These are phyloP conservation scores for Lamprologus callipterus DNA, from an alignment of 2,113 vertebrate genomes.

Conservation along the genomic window DNA sequence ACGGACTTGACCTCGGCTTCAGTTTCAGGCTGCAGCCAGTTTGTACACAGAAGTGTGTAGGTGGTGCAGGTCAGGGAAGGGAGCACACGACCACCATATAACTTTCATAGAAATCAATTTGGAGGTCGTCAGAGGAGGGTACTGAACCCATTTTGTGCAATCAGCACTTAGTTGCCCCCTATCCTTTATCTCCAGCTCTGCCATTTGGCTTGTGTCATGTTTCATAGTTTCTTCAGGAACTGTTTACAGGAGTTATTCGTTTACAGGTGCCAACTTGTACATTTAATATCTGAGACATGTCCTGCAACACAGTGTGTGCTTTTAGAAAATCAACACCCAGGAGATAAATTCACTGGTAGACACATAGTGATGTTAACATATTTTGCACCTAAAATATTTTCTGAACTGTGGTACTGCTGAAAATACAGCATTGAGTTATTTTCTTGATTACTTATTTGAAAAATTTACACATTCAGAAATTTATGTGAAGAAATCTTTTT, in stretches of 20 bases:
- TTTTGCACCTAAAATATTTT: background rate
- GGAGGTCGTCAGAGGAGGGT: conserved; percentile 22
- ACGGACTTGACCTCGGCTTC: background rate
- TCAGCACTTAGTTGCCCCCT: conserved; percentile 51
- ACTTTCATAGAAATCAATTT: conserved; percentile 53
- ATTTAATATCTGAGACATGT: conserved; percentile 65
- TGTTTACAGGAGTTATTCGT: conserved; percentile 70
- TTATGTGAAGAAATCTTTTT: background rate
- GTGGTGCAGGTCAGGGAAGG: background rate
- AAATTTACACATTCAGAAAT: background rate
- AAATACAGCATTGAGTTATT: background rate
- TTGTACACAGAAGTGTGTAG: conserved; percentile 3
- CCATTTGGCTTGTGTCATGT: conserved; percentile 70
- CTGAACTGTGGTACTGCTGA: background rate
- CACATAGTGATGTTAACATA: background rate
- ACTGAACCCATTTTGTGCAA: conserved; percentile 41
- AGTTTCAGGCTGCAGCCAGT: conserved; percentile 27
- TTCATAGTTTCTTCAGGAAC: conserved; percentile 71
- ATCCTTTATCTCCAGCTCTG: conserved; percentile 68
- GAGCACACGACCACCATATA: conserved; percentile 3
- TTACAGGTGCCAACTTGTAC: conserved; percentile 65
- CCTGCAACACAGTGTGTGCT: conserved; percentile 65
- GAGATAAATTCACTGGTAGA: conserved; percentile 53
- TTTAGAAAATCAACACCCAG: conserved; percentile 77
- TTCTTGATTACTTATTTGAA: background rate